Conservation (phyloP, 2,113 vertebrate genomes). For the Oryzias celebensis region DNA sequence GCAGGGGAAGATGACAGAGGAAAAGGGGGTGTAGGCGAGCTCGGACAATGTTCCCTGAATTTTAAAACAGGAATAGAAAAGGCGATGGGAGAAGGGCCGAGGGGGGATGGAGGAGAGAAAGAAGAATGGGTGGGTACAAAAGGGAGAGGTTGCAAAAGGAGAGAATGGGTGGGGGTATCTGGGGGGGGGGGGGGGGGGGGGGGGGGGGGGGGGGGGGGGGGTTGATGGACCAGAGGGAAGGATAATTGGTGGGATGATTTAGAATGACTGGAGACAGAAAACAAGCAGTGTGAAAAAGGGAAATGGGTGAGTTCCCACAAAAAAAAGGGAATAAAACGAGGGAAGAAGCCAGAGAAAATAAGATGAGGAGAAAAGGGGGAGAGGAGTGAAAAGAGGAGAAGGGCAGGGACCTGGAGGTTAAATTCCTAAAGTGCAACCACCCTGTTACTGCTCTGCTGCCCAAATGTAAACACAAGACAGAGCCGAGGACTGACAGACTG, state of each 20-base stretch:
- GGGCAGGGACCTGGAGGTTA: conserved; percentile 45
- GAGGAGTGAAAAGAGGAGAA: conserved; percentile 13
- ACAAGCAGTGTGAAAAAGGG: conserved; percentile 4
- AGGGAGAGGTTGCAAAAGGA: conserved; percentile 23
- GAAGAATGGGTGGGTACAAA: conserved; percentile 1
- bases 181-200: background rate
- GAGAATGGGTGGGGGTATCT: background rate
- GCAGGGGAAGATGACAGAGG: conserved; percentile 46
- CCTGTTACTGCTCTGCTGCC: conserved; percentile 58
- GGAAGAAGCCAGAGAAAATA: conserved; percentile 15
- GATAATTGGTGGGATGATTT: conserved; percentile 28
- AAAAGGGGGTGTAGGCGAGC: conserved; percentile 17
- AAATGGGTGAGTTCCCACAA: conserved; percentile 6
- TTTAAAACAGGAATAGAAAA: conserved; percentile 44
- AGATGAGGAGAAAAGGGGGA: conserved; percentile 16
- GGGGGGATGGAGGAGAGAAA: conserved; percentile 19
- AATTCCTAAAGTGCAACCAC: conserved; percentile 71
- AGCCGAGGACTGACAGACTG: conserved; percentile 53
- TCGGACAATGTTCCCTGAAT: conserved; percentile 53
- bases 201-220: background rate
- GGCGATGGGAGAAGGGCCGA: conserved; percentile 12
- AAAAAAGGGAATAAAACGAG: background rate
- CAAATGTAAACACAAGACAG: conserved; percentile 65
- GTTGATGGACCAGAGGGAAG: conserved; percentile 12
- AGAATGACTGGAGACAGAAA: conserved; percentile 6